phyloP scores from a whole-genome alignment of 2,113 vertebrate genomes.

The Ancistrus triradiatus region DNA sequence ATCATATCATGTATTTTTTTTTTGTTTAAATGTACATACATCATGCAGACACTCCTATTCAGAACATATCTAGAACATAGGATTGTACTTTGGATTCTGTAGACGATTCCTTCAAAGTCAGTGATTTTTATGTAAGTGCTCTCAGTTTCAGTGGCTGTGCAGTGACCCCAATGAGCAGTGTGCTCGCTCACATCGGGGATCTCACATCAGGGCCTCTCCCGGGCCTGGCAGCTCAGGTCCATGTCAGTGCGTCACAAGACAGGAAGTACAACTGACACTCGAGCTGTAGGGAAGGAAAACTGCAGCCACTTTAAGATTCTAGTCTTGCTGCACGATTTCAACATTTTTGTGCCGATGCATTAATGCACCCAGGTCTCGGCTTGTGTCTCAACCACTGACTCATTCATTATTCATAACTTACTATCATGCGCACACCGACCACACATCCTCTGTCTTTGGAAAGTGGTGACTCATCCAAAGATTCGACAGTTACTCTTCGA shows the following conservation, averaged over 20 bases:
- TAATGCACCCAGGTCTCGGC: constrained; percentile 55
- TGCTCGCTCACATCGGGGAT: not conserved
- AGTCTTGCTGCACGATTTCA: constrained; percentile 54
- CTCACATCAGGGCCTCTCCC: not conserved
- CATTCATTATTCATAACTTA: constrained; percentile 57
- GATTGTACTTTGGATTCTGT: not conserved
- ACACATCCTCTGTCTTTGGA: constrained; percentile 1
- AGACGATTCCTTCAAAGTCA: not conserved
- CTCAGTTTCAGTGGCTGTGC: not conserved
- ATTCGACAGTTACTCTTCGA: not conserved
- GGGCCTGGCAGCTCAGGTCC: constrained; percentile 27
- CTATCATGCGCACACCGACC: constrained; percentile 33
- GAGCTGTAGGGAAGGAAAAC: constrained; percentile 29
- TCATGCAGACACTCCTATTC: not conserved
- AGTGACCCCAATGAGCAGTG: not conserved
- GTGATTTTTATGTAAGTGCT: not conserved
- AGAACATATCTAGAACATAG: not conserved
- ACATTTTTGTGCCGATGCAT: constrained; percentile 58
- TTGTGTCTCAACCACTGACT: constrained; percentile 57
- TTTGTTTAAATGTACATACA: too few relatives aligned
- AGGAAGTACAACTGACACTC: constrained; percentile 26
- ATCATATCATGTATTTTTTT: too few relatives aligned
- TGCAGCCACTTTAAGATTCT: constrained; percentile 50
- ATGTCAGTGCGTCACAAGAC: constrained; percentile 27
- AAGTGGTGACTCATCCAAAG: constrained; percentile 11